Base-by-base conservation (phyloP, 2,888 invertebrate genomes). In the Plebejus anna region DNA sequence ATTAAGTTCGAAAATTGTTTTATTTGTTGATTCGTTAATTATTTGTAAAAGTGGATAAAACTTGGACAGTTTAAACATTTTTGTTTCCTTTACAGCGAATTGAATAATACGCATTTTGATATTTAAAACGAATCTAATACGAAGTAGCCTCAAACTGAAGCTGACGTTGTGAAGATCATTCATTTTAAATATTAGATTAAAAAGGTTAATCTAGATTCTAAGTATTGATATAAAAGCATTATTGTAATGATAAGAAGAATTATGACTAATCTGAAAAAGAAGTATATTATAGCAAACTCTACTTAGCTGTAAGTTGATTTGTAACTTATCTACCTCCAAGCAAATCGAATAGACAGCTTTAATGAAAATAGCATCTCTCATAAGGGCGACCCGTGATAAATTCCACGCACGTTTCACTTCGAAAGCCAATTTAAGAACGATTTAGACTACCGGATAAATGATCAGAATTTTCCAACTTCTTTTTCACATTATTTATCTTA, bases 401-500 rank as follows among this genome's bases (percentile, higher is more conserved):
- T 66, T 36, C 66, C 66, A 66, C 66, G 32, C 66, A 66, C 66
- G 66, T 66, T 13, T 36, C 6, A 36, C 66, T 66, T 28, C 32
- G 66, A 66, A 66, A 66, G 32, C 66, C 66, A 66, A 66, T 66
- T 66, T 66, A 66, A 36, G 66, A 16, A 66, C 66, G 66, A 66
- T 66, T 66, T 66, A 66, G 66, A 13, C 66, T 66, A 66, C 66
- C 66, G 32, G 66, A 66, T 28, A 66, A 66, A 66, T 36, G 66
- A 66, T 66, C 66, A 66, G 16, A 66, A 66, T 66, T 36, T 66
- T 66, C 32, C 32, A 66, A 36, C 32, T 32, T 36, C 66, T 66
- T 32, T 36, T 36, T 66, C 32, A 32, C 13, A 66, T 32, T 66
- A 66, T 36, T 66, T 66, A 66, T 66, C 32, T 66, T 66, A 28